Evolutionary conservation across 2,113 vertebrate genomes (phyloP), one percentile per base, ranked within the genome.

Genomic region (Turnix velox): DNA sequence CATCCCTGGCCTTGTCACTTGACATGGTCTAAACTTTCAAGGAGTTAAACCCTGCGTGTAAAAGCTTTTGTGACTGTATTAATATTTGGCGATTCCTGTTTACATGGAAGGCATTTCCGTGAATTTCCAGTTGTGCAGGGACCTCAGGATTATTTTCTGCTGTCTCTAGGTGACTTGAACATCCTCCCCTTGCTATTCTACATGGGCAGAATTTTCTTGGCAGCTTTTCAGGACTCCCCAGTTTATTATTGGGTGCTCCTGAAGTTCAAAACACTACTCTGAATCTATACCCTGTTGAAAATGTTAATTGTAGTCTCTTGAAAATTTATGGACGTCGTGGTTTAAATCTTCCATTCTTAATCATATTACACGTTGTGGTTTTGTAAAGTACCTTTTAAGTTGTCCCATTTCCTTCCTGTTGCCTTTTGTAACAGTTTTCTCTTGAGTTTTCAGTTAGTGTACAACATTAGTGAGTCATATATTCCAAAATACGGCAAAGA

Each of bases 141-240:
- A 82, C 68, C 9, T 72, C 7, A 8, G 54, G 23, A 42, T 69
- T 87, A 7, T 24, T 54, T 81, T 40, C 61, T 78, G 1, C 57
- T 33, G 73, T 51, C 19, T 72, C 45, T 61, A 30, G 42, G 35
- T 71, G 37, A 51, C 27, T 79, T 54, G 75, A n/a, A 59, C 57
- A 40, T 67, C 74, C 37, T 76, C 7, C 49, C 24, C 10, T 30
- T 30, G 8, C 11, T 43, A 62, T 66, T 82, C 46, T 48, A 17
- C 54, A 19, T 2, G 3, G 82, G 46, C 37, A 73, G 49, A 43
- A 35, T 72, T 84, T 88, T 76, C 71, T 93, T 91, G 74, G 79
- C 87, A 84, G 66, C 51, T 79, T 84, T 89, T 93, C 91, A 92
- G 74, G 58, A 72, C n/a, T 83, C 51, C 43, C 14, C 48, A 52